Base-by-base conservation (phyloP, 2,888 invertebrate genomes). In the Andrena chrysosceles region DNA sequence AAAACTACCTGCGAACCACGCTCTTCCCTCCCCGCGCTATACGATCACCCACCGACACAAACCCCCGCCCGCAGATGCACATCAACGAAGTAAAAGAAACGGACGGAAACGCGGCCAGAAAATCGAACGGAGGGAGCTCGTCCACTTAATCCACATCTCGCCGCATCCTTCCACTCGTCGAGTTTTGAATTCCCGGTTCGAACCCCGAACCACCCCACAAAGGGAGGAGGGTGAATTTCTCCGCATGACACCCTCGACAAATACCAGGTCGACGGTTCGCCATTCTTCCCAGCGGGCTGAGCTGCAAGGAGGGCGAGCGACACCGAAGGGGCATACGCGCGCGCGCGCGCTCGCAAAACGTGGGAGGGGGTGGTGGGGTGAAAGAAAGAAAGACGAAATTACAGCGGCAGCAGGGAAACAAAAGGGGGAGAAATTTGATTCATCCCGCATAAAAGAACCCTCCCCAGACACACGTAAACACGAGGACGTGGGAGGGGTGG, bases 371-470 rank as follows among this genome's bases (percentile, higher is more conserved):
- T 66, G 23, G 56, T 8, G n/a, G 16, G 16, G n/a, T 33, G 52
- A 52, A 16, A 16, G n/a, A 8, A 48, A 35, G 33, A 74, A 13
- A 8, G 31, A 31, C 49, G 49, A 54, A 83, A 73, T 76, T 62
- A 42, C 82, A 35, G 73, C 69, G 20, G 69, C 20, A 48, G 75
- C 68, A 42, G 52, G 56, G 70, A 59, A 82, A 83, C 73, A 80
- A 86, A 42, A 80, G 62, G 63, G 49, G 75, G 54, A 72, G 83
- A 83, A 83, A 80, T 84, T 83, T 59, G 73, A 84, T 81, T 82
- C 83, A 71, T 77, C 82, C 72, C 68, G 56, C 49, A 81, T 72
- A 81, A 77, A 77, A 80, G 63, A 56, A 56, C 20, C 56, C 48
- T 72, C 62, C 48, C 76, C 66, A 81, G 74, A 74, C 72, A 62